Base-by-base conservation (phyloP, 2,888 invertebrate genomes). In the Serripes groenlandicus region DNA sequence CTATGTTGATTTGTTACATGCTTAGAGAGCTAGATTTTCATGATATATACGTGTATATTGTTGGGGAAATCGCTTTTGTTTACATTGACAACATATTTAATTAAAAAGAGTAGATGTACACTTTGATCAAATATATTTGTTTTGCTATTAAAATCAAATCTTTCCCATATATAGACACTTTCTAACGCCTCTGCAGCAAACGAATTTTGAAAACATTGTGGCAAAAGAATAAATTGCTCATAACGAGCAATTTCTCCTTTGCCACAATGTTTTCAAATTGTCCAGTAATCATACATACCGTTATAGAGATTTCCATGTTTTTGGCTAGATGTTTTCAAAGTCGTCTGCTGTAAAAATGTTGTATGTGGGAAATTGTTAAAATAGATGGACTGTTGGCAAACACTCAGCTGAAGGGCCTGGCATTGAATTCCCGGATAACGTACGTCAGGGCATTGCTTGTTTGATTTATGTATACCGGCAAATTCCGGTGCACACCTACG, bases 221-320 rank as follows among this genome's bases (percentile, higher is more conserved):
- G 28, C 9, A 64, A 32, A 32, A 34, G 64, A 35, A 34, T 23
- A 64, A 34, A 64, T 11, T 64, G 35, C 35, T 64, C 3, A 9
- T 34, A 15, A 34, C 35, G 9, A 64, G 64, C n/a, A 64, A 11
- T 64, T 64, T 64, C 34, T 64, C 64, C 64, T 64, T 32, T 64
- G 11, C 28, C 64, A 34, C 64, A 34, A 35, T 64, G n/a, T 35
- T 64, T 64, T 34, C 64, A 9, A 28, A 60, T 60, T 60, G 15
- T 28, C 26, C 23, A 60, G 26, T 15, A 60, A 15, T 28, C 9
- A 15, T 23, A n/a, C n/a, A n/a, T n/a, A n/a, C n/a, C n/a, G n/a
- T n/a, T n/a, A n/a, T n/a, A n/a, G n/a, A n/a, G n/a, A n/a, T n/a
- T n/a, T n/a, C n/a, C n/a, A n/a, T n/a, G 3, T 60, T 60, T 60